Evolutionary conservation across 2,113 vertebrate species (phyloP), one percentile per base, ranked within the genome.

Genomic region (Colossoma macropomum): DNA sequence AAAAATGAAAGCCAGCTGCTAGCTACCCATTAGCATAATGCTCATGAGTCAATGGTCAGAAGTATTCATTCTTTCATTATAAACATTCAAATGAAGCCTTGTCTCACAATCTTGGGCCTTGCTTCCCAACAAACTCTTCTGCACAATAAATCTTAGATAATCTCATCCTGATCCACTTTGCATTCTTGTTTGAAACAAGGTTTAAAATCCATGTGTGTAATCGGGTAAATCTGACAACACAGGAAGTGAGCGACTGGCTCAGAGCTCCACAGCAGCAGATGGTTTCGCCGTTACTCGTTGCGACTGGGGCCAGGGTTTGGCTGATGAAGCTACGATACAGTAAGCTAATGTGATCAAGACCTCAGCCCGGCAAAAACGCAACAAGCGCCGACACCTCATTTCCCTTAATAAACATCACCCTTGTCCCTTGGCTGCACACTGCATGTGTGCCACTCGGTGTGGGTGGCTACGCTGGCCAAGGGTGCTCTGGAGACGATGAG

Each of bases 401-500:
- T 65, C 60, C 38, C 65, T 63, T 21, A 60, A 52, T 54, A 48
- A 38, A 32, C 65, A 30, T 68, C 28, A 19, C 30, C 65, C 28
- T n/a, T 59, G 54, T 8, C 30, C 65, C 28, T n/a, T 59, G 54
- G 54, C 54, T 16, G 19, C 19, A 56, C 52, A 56, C 52, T 16
- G 4, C 19, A 56, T 21, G 19, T 56, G 52, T 56, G 52, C 17
- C 19, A 16, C 52, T 56, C 17, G 19, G 52, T 56, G 17, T 56
- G 52, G 52, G 52, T 56, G 16, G 52, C 52, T 56, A 21, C 1
- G 56, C 34, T 81, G 54, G 34, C 32, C 79, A 50, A 50, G 62
- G 38, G 63, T 59, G 25, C 60, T 82, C 62, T 52, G 16, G 50
- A 69, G 48, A 54, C 17, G 48, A 69, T 56, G 62, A 75, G 38